Evolutionary conservation across 2,113 vertebrate genomes (phyloP).

Genomic region (Promerops cafer): DNA sequence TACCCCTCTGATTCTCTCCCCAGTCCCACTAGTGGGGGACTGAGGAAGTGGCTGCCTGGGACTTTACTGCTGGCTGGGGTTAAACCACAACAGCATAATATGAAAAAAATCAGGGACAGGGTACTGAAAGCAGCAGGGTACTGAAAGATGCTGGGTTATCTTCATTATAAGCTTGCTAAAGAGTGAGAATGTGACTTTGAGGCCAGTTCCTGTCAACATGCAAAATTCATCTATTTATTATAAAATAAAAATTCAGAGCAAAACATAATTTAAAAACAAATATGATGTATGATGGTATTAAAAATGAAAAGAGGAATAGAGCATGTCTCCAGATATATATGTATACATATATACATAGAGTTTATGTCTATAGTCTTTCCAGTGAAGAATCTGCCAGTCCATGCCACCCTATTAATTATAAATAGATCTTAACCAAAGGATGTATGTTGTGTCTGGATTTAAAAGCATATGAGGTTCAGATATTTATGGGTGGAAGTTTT

Average conservation of each 20-base stretch:
- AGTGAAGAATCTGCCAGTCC: conserved; percentile 8
- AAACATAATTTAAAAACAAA: conserved; percentile 8
- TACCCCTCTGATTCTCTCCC: neutral
- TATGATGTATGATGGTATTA: conserved; percentile 16
- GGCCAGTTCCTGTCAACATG: neutral
- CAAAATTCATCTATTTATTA: neutral
- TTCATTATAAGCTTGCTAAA: neutral
- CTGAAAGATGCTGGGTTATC: neutral
- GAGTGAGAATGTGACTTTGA: neutral
- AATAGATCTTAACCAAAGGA: conserved; percentile 44
- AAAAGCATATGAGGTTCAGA: conserved; percentile 46
- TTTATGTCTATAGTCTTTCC: neutral
- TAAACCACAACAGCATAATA: neutral
- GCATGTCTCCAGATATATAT: neutral
- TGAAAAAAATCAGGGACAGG: neutral
- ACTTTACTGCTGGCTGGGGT: neutral
- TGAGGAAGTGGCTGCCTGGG: neutral
- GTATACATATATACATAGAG: neutral
- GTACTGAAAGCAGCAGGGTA: neutral
- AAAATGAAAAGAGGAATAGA: conserved; percentile 2
- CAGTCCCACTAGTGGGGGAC: rapidly evolving
- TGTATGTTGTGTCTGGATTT: conserved; percentile 41
- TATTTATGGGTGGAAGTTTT: conserved; percentile 57
- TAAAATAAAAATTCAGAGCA: conserved; percentile 9
- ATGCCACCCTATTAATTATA: conserved; percentile 38